Evolutionary conservation across 2,797 vertebrate genomes (phyloP), one percentile per base, ranked within the genome.

Genomic region (Sebastes vulpes): DNA sequence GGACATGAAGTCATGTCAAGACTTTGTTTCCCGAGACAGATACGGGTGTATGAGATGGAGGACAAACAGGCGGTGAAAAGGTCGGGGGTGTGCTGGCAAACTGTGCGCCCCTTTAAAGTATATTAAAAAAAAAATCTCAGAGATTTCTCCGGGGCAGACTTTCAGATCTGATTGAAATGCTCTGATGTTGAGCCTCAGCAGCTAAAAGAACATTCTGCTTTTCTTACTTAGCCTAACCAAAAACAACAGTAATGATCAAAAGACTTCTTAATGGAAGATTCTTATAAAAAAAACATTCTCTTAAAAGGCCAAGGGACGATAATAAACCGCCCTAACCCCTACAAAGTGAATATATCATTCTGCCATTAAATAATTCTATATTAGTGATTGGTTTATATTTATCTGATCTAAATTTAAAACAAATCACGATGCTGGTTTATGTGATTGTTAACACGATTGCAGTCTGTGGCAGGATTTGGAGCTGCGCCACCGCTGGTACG

Each of bases 161-260:
- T 84, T 90, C 77, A 84, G 58, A 85, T 82, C 86, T 79, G 89
- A 92, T 79, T 85, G 76, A 88, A 88, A 85, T 58, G 31, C 91
- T 89, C 89, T 84, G 83, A 93, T 90, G 89, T 60, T 86, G 70
- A 88, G 76, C 65, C 89, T 88, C 76, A 68, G 1, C 82, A 32
- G 89, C 83, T 81, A 90, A 86, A 86, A 71, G 76, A 80, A 72
- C 57, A 26, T 84, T 28, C 90, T 59, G 26, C 77, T 84, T 90
- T 85, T 87, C 71, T 88, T 90, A 54, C 82, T 85, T 71, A 54
- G 63, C 32, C 70, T 86, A 91, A 92, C 77, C 65, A 89, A 88
- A 91, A 92, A 84, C 87, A 93, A 92, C 79, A 79, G 76, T 28
- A 70, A 50, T 56, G 86, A 91, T 93, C 84, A 91, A 93, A 91